Evolutionary conservation across 2,888 invertebrate species (phyloP).

Genomic region (Cremastinae sp.): DNA sequence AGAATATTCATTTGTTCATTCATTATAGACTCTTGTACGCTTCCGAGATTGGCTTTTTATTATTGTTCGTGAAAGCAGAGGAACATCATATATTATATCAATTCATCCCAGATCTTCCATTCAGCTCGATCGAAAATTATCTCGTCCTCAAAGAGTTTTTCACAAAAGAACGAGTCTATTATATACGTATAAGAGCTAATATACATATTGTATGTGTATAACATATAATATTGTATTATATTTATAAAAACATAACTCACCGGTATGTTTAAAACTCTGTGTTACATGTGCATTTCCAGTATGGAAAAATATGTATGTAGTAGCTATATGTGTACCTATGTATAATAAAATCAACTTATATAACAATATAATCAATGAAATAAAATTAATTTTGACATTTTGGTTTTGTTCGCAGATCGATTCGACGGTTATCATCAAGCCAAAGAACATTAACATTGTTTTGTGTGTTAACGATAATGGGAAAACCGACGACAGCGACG

Average conservation of each 20-base stretch:
- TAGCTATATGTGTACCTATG: neutral
- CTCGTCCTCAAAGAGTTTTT: neutral
- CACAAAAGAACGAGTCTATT: too few species aligned
- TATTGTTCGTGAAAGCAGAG: constrained; percentile 31
- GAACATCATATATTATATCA: constrained; percentile 8
- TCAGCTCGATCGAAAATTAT: neutral
- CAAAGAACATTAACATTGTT: constrained; percentile 40
- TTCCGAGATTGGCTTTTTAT: constrained; percentile 28
- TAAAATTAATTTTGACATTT: constrained; percentile 6
- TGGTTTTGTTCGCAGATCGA: constrained; percentile 45
- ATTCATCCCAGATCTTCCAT: neutral
- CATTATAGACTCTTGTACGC: constrained; percentile 6
- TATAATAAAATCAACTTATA: neutral
- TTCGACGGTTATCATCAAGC: constrained; percentile 21
- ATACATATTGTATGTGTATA: too few species aligned
- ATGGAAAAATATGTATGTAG: too few species aligned
- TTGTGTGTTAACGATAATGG: constrained; percentile 33
- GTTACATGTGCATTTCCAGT: too few species aligned
- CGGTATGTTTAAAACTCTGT: too few species aligned
- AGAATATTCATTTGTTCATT: constrained; percentile 33
- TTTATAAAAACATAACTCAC: too few species aligned
- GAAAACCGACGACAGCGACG: constrained; percentile 47
- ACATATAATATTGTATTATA: too few species aligned
- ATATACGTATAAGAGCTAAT: too few species aligned
- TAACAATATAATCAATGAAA: neutral